phyloP scores from a whole-genome alignment of 2,797 vertebrate genomes.

The Rhabdophis nuchalis region DNA sequence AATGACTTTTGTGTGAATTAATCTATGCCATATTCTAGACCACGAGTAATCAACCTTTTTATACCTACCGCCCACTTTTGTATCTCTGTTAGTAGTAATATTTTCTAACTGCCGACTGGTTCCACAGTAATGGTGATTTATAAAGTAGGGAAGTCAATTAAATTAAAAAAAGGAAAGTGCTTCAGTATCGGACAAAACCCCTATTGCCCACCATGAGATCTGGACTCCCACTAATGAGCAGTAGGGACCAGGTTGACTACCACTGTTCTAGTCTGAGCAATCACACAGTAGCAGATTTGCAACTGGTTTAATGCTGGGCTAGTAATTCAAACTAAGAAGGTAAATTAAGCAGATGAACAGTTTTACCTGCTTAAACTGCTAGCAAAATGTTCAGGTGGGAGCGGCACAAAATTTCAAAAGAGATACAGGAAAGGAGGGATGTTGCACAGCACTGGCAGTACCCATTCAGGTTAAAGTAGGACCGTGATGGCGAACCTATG shows the following conservation, averaged over 20 bases:
- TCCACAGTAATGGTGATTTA: too few relatives aligned
- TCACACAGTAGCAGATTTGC: neutral
- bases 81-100: too few relatives aligned
- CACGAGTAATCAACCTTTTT: too few relatives aligned
- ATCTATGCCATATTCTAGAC: neutral
- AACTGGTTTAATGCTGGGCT: neutral
- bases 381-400: neutral
- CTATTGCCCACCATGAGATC: too few relatives aligned
- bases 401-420: neutral
- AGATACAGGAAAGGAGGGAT: neutral
- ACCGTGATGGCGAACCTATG: too few relatives aligned
- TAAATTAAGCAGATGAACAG: neutral
- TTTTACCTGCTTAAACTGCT: neutral
- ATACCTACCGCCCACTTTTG: too few relatives aligned
- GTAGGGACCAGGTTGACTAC: too few relatives aligned
- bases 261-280: neutral
- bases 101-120: too few relatives aligned
- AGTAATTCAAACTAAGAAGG: neutral
- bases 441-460: neutral
- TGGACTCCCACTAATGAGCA: too few relatives aligned
- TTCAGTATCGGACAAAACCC: too few relatives aligned
- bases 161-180: too few relatives aligned
- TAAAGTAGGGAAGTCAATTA: too few relatives aligned
- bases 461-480: neutral
- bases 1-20: neutral